Percentiles rank a stretch among this genome's conserved stretches.
Evolutionary conservation across 2,113 vertebrate genomes (phyloP).

Genomic region (Embiotoca jacksoni): DNA sequence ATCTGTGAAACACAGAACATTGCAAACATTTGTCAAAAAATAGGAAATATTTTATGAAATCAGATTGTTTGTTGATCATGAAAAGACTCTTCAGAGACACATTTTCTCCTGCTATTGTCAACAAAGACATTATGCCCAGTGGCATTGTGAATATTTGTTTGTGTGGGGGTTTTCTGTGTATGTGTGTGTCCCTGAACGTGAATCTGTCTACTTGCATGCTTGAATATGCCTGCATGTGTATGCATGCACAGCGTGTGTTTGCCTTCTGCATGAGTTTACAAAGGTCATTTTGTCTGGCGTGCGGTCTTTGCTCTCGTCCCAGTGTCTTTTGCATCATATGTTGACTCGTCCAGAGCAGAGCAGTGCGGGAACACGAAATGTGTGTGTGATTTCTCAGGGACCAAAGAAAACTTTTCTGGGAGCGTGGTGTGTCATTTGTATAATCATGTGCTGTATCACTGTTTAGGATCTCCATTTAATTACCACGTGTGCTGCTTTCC

Average conservation of each 20-base stretch:
- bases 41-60: conserved; percentile 23
- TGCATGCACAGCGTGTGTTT: not conserved
- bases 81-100: conserved; percentile 11
- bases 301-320: not conserved
- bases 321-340: not conserved
- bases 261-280: not conserved
- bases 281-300: not conserved
- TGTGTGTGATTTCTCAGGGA: not conserved
- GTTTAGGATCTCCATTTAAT: not conserved
- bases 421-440: not conserved
- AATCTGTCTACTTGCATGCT: not conserved
- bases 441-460: not conserved
- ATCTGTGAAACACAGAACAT: not conserved
- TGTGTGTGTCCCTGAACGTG: not conserved
- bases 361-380: not conserved
- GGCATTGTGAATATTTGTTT: not conserved
- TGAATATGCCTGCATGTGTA: not conserved
- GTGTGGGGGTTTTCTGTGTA: not conserved
- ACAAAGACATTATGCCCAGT: not conserved
- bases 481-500: not conserved
- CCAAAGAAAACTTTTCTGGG: not conserved
- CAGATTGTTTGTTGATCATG: not conserved
- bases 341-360: conserved; percentile 15
- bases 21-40: conserved; percentile 36
- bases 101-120: conserved; percentile 28